A percentile compares a stretch with the other conserved stretches of the same genome.
phyloP scores from a whole-genome alignment of 2,797 vertebrate genomes.

The Menidia menidia region DNA sequence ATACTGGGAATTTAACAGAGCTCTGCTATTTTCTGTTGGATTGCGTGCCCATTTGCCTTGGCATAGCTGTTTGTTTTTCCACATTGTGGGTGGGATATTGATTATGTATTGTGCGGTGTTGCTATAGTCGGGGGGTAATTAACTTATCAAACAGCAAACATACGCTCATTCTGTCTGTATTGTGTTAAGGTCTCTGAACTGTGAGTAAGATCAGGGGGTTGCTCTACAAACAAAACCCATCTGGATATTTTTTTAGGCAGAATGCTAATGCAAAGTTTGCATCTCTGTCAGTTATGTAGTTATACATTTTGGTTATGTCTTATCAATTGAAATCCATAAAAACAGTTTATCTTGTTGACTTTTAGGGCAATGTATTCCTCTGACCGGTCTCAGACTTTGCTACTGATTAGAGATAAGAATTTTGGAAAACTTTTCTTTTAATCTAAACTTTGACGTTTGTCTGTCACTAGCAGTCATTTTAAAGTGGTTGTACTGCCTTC shows the following conservation, averaged over 20 bases:
- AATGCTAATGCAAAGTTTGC: too few species aligned
- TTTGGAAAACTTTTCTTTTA: neutral
- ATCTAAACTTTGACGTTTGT: neutral
- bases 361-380: too few species aligned
- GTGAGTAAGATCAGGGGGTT: neutral
- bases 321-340: too few species aligned
- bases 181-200: neutral
- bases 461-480: neutral
- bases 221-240: neutral
- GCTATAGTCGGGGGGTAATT: slow-evolving; percentile 11
- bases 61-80: slow-evolving; percentile 28
- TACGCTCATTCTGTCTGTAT: slow-evolving; percentile 4
- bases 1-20: slow-evolving; percentile 2
- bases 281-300: too few species aligned
- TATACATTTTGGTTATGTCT: too few species aligned
- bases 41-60: slow-evolving; percentile 27
- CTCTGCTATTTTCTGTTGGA: slow-evolving; percentile 11
- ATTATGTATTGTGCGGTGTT: slow-evolving; percentile 5
- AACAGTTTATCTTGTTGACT: too few species aligned
- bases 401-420: too few species aligned
- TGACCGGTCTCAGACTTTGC: too few species aligned
- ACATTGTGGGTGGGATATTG: neutral
- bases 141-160: slow-evolving; percentile 19
- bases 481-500: neutral
- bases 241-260: neutral